A percentile compares a stretch with the other conserved stretches of the same genome.
phyloP scores from a whole-genome alignment of 2,888 invertebrate genomes.

The Cephus runcator region DNA sequence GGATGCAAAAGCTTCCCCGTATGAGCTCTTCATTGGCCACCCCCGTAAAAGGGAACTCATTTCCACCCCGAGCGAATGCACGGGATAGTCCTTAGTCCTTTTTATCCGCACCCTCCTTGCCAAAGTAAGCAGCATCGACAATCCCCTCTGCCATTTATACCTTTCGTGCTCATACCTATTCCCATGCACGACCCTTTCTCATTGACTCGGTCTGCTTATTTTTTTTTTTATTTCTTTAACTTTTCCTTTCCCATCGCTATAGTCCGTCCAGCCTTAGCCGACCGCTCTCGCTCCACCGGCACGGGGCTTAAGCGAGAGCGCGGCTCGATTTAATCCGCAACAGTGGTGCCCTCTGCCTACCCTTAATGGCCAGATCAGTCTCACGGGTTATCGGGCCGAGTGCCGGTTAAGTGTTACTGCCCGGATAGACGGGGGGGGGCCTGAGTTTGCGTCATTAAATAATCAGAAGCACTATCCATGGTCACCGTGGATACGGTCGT shows the following conservation, averaged over 20 bases:
- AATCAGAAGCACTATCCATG: conserved; percentile 19
- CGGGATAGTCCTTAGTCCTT: background rate
- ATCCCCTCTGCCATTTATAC: background rate
- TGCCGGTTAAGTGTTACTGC: background rate
- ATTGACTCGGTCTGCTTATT: background rate
- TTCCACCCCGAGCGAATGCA: background rate
- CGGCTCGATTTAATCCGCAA: background rate
- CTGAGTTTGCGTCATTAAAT: conserved; percentile 18
- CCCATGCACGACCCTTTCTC: background rate
- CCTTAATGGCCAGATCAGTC: background rate
- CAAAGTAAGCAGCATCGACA: background rate
- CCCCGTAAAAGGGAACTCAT: background rate
- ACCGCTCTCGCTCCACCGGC: background rate
- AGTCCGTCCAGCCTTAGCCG: background rate
- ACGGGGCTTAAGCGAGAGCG: background rate
- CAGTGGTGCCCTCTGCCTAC: background rate
- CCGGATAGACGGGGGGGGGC: background rate
- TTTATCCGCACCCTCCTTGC: background rate
- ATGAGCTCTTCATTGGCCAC: background rate
- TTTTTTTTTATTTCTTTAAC: background rate
- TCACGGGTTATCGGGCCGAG: background rate
- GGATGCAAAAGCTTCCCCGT: background rate
- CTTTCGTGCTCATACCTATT: background rate
- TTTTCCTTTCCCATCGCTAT: background rate
- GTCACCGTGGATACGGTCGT: conserved; percentile 18